phyloP scores from a whole-genome alignment of 1,140 invertebrate genomes.

The Trichoplusia ni region DNA sequence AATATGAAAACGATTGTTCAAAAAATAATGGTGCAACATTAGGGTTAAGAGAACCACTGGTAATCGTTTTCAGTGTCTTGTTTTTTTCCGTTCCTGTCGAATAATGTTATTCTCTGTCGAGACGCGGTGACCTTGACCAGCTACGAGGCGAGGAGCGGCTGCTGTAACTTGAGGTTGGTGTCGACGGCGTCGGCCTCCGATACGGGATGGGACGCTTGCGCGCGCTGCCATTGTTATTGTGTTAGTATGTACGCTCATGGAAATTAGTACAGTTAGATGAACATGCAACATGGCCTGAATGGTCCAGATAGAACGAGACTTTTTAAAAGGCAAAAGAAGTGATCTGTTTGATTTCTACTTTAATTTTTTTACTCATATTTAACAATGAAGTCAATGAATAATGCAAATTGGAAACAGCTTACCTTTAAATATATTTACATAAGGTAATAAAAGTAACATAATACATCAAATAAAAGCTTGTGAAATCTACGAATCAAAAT shows the following conservation, averaged over 20 bases:
- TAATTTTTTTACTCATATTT: no score
- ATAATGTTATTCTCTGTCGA: slow-evolving; percentile 47
- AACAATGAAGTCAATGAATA: not conserved
- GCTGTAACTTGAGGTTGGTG: slow-evolving; percentile 86
- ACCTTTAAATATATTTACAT: not conserved
- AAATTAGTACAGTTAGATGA: slow-evolving; percentile 45
- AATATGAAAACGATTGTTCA: not conserved
- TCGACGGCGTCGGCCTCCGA: slow-evolving; percentile 90
- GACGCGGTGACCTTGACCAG: slow-evolving; percentile 66
- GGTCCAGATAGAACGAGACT: no score
- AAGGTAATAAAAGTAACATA: slow-evolving; percentile 6
- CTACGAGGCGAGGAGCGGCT: slow-evolving; percentile 79
- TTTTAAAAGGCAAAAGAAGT: no score
- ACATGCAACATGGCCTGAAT: slow-evolving; percentile 23
- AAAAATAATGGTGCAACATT: not conserved
- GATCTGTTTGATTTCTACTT: not conserved
- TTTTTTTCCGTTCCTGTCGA: no score
- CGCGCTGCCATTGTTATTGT: slow-evolving; percentile 85
- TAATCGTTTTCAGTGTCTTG: not conserved
- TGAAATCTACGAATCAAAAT: not conserved
- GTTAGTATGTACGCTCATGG: slow-evolving; percentile 34
- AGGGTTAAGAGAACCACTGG: not conserved
- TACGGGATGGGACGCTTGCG: slow-evolving; percentile 95
- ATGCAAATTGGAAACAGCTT: slow-evolving; percentile 10
- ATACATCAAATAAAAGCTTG: slow-evolving; percentile 20